These are phyloP conservation scores for Oxyruncus cristatus DNA, from an alignment of 2,113 vertebrate species.

Conservation along the genomic window DNA sequence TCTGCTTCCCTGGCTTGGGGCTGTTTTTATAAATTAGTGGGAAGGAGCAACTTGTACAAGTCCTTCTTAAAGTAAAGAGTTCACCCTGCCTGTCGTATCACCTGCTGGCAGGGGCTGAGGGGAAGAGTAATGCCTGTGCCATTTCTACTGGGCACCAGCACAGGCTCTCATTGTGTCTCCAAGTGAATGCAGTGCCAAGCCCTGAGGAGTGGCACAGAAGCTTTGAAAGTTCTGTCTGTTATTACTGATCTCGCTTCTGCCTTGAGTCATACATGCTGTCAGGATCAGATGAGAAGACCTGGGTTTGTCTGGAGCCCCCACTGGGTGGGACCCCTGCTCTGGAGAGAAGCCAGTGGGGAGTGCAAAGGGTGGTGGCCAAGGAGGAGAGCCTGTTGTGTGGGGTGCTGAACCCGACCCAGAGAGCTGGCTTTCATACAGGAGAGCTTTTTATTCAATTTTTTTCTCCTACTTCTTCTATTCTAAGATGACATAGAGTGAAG, in stretches of 20 bases:
- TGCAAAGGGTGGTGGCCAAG: neutral
- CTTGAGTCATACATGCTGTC: neutral
- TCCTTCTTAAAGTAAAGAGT: neutral
- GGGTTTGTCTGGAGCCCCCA: neutral
- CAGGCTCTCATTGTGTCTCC: neutral
- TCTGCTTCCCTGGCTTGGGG: neutral
- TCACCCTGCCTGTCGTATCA: neutral
- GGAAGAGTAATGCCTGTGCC: neutral
- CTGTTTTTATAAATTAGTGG: neutral
- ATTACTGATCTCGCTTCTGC: neutral
- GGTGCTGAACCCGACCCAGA: neutral
- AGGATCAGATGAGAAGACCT: neutral
- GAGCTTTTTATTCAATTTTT: neutral
- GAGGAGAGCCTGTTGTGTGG: neutral
- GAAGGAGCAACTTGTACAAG: neutral
- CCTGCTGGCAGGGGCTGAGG: neutral
- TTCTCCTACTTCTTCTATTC: neutral
- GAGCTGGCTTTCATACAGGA: neutral
- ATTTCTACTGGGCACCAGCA: neutral
- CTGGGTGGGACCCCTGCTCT: neutral
- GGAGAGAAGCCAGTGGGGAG: neutral
- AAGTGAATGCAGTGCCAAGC: neutral
- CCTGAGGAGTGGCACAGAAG: neutral
- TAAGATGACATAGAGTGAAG: neutral
- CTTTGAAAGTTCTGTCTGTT: neutral